A percentile compares a stretch with the other conserved stretches of the same genome.
Conservation (phyloP, 37 sponge, comb jelly and placozoan genomes). For the Ephydatia muelleri region DNA sequence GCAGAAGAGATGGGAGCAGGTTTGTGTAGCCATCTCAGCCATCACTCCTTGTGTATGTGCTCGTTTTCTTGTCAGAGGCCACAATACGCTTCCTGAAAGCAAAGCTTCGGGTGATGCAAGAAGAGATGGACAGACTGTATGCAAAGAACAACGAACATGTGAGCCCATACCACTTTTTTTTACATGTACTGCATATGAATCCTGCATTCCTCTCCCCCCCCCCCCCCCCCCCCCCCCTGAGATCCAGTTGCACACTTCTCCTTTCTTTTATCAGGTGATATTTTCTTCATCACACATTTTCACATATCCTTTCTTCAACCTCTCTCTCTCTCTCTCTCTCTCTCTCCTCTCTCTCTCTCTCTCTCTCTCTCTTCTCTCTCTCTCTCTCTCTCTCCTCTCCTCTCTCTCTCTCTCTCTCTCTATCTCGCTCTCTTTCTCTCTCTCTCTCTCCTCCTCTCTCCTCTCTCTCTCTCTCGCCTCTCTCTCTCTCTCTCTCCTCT, state of each 20-base stretch:
- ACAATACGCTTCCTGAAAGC: constrained; percentile 88
- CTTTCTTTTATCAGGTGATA: no score
- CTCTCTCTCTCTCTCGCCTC: no score
- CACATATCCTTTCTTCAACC: not conserved
- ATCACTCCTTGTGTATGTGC: not conserved
- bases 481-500: not conserved
- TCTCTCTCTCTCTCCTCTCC: not conserved
- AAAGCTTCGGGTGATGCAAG: constrained; percentile 93
- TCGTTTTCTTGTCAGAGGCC: constrained; percentile 46
- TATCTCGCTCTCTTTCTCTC: no score
- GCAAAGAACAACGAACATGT: constrained; percentile 76
- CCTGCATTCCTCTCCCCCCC: no score
- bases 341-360: not conserved
- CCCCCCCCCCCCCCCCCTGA: no score
- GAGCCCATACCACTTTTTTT: not conserved
- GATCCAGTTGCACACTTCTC: no score
- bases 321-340: not conserved
- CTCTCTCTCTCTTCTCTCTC: not conserved
- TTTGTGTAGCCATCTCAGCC: constrained; percentile 1
- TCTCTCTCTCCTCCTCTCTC: no score
- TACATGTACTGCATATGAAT: no score
- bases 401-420: not conserved
- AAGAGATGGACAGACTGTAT: constrained; percentile 88
- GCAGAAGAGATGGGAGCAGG: constrained; percentile 78
- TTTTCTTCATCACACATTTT: no score